These are phyloP conservation scores for Elgonia sp. DNA, from an alignment of 2,888 invertebrate species.

Conservation along the genomic window DNA sequence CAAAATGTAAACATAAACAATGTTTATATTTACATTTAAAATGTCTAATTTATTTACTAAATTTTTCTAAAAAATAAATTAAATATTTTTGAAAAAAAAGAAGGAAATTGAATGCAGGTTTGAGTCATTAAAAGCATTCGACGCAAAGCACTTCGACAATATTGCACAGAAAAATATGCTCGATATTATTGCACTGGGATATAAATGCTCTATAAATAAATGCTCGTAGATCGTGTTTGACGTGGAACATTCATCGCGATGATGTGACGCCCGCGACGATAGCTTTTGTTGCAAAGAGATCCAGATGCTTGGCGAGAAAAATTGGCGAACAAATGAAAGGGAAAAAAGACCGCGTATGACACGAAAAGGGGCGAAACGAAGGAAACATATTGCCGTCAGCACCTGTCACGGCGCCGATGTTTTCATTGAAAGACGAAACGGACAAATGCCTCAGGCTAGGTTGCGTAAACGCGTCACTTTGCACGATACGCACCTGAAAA, in stretches of 20 bases:
- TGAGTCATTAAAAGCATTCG: slow-evolving; percentile 17
- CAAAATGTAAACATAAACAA: too few relatives aligned
- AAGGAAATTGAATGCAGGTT: background rate
- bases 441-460: slow-evolving; percentile 50
- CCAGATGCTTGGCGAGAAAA: slow-evolving; percentile 69
- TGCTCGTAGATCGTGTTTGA: slow-evolving; percentile 57
- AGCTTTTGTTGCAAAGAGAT: slow-evolving; percentile 56
- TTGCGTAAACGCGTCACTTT: slow-evolving; percentile 38
- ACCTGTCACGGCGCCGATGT: slow-evolving; percentile 71
- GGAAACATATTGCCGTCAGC: slow-evolving; percentile 72
- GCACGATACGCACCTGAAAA: slow-evolving; percentile 42
- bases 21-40: too few relatives aligned
- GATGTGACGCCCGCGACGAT: slow-evolving; percentile 40
- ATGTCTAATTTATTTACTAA: too few relatives aligned
- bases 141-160: slow-evolving; percentile 43
- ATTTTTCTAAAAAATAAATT: too few relatives aligned
- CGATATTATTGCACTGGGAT: slow-evolving; percentile 38
- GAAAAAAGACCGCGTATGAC: slow-evolving; percentile 21
- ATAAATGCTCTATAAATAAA: slow-evolving; percentile 59
- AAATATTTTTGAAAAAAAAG: too few relatives aligned
- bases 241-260: slow-evolving; percentile 67
- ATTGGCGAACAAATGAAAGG: slow-evolving; percentile 52
- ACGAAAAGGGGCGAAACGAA: slow-evolving; percentile 48
- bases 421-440: slow-evolving; percentile 59
- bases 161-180: slow-evolving; percentile 41